phyloP scores from a whole-genome alignment of 1,140 invertebrate genomes.

The Drosophila tropicalis region DNA sequence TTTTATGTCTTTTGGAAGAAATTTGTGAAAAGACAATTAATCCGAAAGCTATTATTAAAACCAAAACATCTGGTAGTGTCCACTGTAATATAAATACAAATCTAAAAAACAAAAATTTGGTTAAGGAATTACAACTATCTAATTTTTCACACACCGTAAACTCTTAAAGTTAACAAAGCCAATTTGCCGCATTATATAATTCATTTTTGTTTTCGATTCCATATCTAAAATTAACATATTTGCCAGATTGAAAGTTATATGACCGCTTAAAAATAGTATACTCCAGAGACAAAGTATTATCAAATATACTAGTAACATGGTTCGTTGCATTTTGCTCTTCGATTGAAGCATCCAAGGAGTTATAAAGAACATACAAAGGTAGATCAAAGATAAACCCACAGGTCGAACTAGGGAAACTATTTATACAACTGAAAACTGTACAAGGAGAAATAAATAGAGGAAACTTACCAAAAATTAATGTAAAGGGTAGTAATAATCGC shows the following conservation, averaged over 20 bases:
- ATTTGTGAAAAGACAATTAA: constrained; percentile 81
- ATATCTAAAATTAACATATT: constrained; percentile 24
- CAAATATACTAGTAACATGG: constrained; percentile 29
- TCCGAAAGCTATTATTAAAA: constrained; percentile 83
- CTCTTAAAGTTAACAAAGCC: constrained; percentile 48
- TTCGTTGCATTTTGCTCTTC: constrained; percentile 3
- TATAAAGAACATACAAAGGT: constrained; percentile 50
- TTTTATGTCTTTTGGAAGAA: not conserved
- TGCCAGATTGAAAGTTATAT: constrained; percentile 36
- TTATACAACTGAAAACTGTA: not conserved
- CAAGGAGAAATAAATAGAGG: not conserved
- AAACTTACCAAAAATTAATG: constrained; percentile 52
- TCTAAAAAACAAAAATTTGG: constrained; percentile 20
- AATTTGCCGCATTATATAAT: constrained; percentile 40
- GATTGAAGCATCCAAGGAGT: constrained; percentile 55
- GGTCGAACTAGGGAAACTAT: constrained; percentile 49
- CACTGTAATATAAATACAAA: constrained; percentile 69
- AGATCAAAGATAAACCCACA: constrained; percentile 49
- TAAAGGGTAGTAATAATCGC: constrained; percentile 43
- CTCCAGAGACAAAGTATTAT: constrained; percentile 24
- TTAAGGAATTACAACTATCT: not conserved
- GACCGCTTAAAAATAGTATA: constrained; percentile 21
- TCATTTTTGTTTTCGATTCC: not conserved
- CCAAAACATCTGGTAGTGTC: constrained; percentile 87
- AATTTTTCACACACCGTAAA: constrained; percentile 32